Evolutionary conservation across 2,113 vertebrate genomes (phyloP), one percentile per base, ranked within the genome.

Genomic region (Galbula dea): DNA sequence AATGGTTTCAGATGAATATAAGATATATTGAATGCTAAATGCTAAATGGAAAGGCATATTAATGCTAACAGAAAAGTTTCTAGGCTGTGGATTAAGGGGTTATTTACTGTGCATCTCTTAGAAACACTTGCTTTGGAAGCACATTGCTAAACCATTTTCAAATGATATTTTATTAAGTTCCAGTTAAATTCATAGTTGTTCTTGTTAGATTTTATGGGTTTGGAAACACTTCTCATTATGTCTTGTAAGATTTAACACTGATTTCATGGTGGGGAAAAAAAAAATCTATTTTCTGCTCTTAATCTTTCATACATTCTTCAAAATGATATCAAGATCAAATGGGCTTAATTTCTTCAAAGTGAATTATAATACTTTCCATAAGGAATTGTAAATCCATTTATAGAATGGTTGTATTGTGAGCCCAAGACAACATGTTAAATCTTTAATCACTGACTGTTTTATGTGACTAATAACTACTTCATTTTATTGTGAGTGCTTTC

Each of bases 331-430:
- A 52, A 65, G 48, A 73, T 93, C 48, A 88, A 90, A 88, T 61
- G 24, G 45, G 39, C 27, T 93, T 95, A 69, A 76, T 80, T 94
- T 88, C 75, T 83, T 76, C 75, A 61, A 39, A 94, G 71, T 85
- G 62, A 93, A 45, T 83, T 73, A 65, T 61, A 72, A 32, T 83
- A 16, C 19, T 57, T 91, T 86, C 79, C 67, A 19, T 36, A 52
- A 94, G 75, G 90, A 88, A 41, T 86, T 72, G 73, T 45, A 95
- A 94, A 57, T 55, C 88, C 58, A 27, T 90, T 90, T 90, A 48
- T 54, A 66, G 71, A 84, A 88, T 7, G n/a, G 58, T 62, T 86
- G 52, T 36, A 23, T 73, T 58, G n/a, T 75, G 75, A 91, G 79
- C 48, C 79, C 75, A 91, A 69, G 52, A 79, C 43, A 81, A 81